These are phyloP conservation scores for Phylloscopus whistleri DNA, from an alignment of 2,113 vertebrate genomes.

Conservation along the genomic window DNA sequence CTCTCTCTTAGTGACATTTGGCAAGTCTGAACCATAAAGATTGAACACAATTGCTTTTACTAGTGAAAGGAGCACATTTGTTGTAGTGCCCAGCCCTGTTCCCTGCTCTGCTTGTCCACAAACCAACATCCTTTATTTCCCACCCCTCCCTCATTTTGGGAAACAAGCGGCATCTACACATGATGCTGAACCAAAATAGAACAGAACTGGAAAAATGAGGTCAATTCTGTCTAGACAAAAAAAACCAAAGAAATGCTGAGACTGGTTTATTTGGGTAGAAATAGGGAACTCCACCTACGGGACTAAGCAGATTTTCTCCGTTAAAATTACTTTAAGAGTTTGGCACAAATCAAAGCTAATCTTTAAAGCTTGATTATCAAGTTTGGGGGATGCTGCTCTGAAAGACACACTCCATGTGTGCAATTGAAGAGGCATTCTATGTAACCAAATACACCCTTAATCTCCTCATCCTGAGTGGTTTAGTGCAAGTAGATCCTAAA, in stretches of 20 bases:
- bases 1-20: not conserved
- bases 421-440: not conserved
- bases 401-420: not conserved
- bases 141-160: not conserved
- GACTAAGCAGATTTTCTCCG: not conserved
- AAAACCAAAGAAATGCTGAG: not conserved
- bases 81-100: accelerated
- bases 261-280: not conserved
- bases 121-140: not conserved
- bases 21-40: not conserved
- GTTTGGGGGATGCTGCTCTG: not conserved
- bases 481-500: not conserved
- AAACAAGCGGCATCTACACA: not conserved
- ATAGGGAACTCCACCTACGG: not conserved
- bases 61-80: not conserved
- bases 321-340: not conserved
- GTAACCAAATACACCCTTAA: not conserved
- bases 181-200: not conserved
- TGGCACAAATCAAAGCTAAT: not conserved
- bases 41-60: not conserved
- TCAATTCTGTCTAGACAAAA: not conserved
- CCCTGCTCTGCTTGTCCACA: not conserved
- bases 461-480: not conserved
- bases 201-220: not conserved
- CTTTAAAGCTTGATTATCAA: not conserved